Percentiles rank a stretch among this genome's conserved stretches.
These are phyloP conservation scores for Hippocampus barbouri DNA, from an alignment of 2,113 vertebrate species.

Conservation along the genomic window DNA sequence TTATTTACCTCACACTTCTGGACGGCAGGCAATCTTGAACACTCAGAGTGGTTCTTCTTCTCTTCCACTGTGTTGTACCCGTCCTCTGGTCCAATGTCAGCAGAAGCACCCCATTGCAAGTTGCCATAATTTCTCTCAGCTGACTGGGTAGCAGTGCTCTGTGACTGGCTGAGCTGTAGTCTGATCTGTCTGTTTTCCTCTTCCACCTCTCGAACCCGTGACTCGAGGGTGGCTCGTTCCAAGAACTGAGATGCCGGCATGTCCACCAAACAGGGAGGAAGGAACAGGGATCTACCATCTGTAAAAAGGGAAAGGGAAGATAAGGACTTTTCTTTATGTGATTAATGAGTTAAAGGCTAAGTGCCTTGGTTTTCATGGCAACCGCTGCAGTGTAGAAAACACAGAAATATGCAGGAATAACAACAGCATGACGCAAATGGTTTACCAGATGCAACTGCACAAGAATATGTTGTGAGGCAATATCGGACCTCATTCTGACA, in stretches of 20 bases:
- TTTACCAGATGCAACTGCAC: too few relatives aligned
- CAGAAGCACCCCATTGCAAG: conserved; percentile 74
- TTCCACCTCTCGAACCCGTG: conserved; percentile 77
- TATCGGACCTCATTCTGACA: too few relatives aligned
- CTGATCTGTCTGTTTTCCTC: conserved; percentile 85
- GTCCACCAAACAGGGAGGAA: conserved; percentile 66
- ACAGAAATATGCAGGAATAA: not conserved
- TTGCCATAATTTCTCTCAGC: conserved; percentile 72
- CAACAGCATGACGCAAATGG: too few relatives aligned
- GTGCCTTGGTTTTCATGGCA: not conserved
- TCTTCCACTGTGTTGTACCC: conserved; percentile 61
- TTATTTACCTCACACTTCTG: conserved; percentile 85
- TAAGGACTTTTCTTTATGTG: not conserved
- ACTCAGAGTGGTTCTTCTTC: conserved; percentile 77
- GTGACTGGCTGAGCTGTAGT: conserved; percentile 75
- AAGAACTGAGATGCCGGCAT: conserved; percentile 59
- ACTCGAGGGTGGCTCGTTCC: conserved; percentile 77
- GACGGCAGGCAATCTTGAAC: conserved; percentile 72
- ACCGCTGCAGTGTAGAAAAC: too few relatives aligned
- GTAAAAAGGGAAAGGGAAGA: not conserved
- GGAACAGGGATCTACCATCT: conserved; percentile 67
- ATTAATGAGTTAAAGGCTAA: too few relatives aligned
- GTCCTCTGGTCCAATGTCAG: conserved; percentile 73
- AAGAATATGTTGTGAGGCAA: too few relatives aligned
- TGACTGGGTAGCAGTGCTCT: conserved; percentile 58